phyloP scores from a whole-genome alignment of 2,888 invertebrate species.

The Drosophila affinis region DNA sequence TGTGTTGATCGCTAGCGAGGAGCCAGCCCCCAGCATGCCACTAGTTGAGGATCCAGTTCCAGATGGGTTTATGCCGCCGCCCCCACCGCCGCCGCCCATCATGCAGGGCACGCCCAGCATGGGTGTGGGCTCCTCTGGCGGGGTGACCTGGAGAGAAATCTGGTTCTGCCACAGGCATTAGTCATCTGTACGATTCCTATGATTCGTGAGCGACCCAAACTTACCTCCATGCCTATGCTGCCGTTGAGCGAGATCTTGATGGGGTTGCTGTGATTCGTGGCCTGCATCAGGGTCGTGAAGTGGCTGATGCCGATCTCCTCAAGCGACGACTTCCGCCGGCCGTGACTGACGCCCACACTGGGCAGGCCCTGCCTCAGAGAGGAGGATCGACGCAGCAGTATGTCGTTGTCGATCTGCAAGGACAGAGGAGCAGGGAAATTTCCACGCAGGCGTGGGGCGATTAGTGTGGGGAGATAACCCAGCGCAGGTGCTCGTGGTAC shows the following conservation, averaged over 20 bases:
- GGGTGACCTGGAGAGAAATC: slow-evolving; percentile 86
- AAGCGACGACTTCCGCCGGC: slow-evolving; percentile 90
- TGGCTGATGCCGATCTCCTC: slow-evolving; percentile 94
- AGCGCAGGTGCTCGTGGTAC: slow-evolving; percentile 2
- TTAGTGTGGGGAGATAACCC: slow-evolving; percentile 37
- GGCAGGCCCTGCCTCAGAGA: slow-evolving; percentile 92
- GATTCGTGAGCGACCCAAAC: not conserved
- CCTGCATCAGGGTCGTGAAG: slow-evolving; percentile 88
- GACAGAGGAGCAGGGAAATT: slow-evolving; percentile 6
- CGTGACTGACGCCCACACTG: slow-evolving; percentile 85
- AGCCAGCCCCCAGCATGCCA: slow-evolving; percentile 74
- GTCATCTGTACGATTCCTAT: accelerated
- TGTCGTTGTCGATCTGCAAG: slow-evolving; percentile 89
- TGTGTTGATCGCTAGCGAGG: slow-evolving; percentile 81
- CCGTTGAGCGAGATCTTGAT: slow-evolving; percentile 94
- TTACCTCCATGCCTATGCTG: slow-evolving; percentile 91
- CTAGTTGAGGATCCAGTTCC: slow-evolving; percentile 75
- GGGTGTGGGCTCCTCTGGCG: slow-evolving; percentile 86
- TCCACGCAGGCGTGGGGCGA: slow-evolving; percentile 38
- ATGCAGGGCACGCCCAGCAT: slow-evolving; percentile 82
- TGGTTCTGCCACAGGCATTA: slow-evolving; percentile 69
- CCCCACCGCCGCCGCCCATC: slow-evolving; percentile 73
- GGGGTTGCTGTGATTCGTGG: slow-evolving; percentile 89
- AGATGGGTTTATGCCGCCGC: slow-evolving; percentile 83
- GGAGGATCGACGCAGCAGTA: slow-evolving; percentile 91